Evolutionary conservation across 2,888 invertebrate species (phyloP), one percentile per base, ranked within the genome.

Genomic region (Acleris literana): DNA sequence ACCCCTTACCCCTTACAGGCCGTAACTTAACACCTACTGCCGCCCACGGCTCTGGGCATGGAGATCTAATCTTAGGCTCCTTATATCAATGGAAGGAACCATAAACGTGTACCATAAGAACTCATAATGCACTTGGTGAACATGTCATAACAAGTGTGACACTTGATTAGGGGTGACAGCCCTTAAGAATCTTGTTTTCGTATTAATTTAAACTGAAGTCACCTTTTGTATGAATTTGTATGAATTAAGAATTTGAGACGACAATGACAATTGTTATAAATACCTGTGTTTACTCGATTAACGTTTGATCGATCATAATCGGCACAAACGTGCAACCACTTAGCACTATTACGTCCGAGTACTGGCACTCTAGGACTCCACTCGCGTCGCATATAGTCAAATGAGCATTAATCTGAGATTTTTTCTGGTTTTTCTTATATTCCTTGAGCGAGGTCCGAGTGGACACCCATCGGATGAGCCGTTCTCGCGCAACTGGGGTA

Each of bases 11-110:
- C 68, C 71, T 68, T 69, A 70, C 70, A 76, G 74, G 77, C 79
- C 78, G 81, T 83, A 85, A 85, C 77, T 78, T 79, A 78, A 84
- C 81, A 84, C 82, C 80, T 78, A 71, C 80, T 74, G 69, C 85
- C 86, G 78, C 89, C 89, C 83, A 87, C 88, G 81, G 77, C 59
- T 72, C 74, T 78, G 79, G 76, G 80, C 78, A 82, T 81, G 79
- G 79, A 81, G 79, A 74, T 69, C 70, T 70, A 68, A 74, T 74
- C 67, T 70, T 64, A 72, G 74, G 77, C 76, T 74, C 74, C 69
- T 75, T 70, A 69, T 66, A 60, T 60, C 17, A 59, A 64, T 70
- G 39, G 39, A 13, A 13, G 11, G 1, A 1, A 39, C 33, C 33
- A 33, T 33, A 33, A 9, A 33, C 33, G 33, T 29, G 48, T 46